phyloP scores from a whole-genome alignment of 2,113 vertebrate species.

The Garra rufa region DNA sequence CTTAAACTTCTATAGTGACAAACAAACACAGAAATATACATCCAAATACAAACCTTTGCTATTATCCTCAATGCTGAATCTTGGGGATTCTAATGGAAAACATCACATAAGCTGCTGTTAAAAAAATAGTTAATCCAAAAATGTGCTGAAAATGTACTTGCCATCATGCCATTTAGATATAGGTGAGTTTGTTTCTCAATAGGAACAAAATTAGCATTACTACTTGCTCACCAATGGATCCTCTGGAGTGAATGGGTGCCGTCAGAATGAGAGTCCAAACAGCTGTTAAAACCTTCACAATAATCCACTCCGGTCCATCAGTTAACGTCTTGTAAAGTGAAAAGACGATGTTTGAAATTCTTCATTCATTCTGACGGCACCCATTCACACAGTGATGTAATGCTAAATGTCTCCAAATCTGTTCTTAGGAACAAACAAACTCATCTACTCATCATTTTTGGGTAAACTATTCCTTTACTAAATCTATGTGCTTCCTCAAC shows the following conservation, averaged over 20 bases:
- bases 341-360: too few relatives aligned
- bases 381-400: too few relatives aligned
- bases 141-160: not conserved
- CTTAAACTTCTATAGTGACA: not conserved
- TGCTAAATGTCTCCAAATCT: too few relatives aligned
- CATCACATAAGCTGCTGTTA: not conserved
- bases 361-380: too few relatives aligned
- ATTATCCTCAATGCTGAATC: not conserved
- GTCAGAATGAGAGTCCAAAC: too few relatives aligned
- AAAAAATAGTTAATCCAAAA: not conserved
- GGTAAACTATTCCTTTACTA: not conserved
- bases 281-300: too few relatives aligned
- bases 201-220: not conserved
- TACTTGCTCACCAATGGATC: not conserved
- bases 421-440: too few relatives aligned
- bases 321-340: too few relatives aligned
- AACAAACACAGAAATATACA: slow-evolving; percentile 3
- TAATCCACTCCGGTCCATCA: too few relatives aligned
- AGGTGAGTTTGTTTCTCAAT: not conserved
- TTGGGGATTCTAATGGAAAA: slow-evolving; percentile 4
- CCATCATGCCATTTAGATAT: not conserved
- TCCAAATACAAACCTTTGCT: not conserved
- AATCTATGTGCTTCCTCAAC: slow-evolving; percentile 2
- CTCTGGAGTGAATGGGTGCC: not conserved
- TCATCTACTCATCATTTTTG: not conserved